A percentile compares a stretch with the other conserved stretches of the same genome.
Conservation (phyloP, 2,113 vertebrate species). For the Phocoena phocoena region DNA sequence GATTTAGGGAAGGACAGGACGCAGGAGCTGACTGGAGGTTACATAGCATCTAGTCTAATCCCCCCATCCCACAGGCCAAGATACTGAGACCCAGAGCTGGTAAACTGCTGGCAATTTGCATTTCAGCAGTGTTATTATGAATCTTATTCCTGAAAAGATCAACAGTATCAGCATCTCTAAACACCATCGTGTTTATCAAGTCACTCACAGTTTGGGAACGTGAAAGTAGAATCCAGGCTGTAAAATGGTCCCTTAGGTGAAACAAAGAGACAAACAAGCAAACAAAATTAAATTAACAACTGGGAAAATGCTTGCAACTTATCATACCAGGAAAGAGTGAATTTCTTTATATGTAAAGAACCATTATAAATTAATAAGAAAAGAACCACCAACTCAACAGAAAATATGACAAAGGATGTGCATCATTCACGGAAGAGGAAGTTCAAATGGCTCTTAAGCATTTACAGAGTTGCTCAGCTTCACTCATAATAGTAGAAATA, state of each 20-base stretch:
- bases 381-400: not conserved
- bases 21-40: rapidly evolving
- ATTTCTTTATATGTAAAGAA: constrained; percentile 16
- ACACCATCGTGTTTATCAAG: not conserved
- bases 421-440: not conserved
- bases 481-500: not conserved
- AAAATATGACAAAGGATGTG: not conserved
- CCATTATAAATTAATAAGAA: constrained; percentile 29
- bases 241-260: not conserved
- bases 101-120: not conserved
- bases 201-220: not conserved
- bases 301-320: not conserved
- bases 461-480: not conserved
- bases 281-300: not conserved
- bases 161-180: not conserved
- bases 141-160: not conserved
- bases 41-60: not conserved
- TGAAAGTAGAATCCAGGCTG: not conserved
- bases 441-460: not conserved
- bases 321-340: not conserved
- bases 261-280: not conserved
- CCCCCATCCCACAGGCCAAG: not conserved
- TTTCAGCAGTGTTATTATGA: not conserved
- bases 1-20: not conserved
- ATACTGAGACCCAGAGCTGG: not conserved